A percentile compares a stretch with the other conserved stretches of the same genome.
These are phyloP conservation scores for Oceanodroma tethys DNA, from an alignment of 2,113 vertebrate species.

Conservation along the genomic window DNA sequence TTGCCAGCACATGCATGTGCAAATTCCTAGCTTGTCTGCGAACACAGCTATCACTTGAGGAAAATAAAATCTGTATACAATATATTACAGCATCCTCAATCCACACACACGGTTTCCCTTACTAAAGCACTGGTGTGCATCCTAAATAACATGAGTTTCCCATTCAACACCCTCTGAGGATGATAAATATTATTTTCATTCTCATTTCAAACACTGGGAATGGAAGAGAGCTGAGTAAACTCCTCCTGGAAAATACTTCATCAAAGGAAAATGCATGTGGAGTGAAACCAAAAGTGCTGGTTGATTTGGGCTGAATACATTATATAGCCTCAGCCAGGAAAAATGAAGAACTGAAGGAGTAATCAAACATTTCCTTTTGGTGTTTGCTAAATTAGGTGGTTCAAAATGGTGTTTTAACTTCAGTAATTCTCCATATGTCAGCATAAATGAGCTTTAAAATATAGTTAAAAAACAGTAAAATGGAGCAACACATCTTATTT, in stretches of 20 bases:
- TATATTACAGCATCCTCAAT: not conserved
- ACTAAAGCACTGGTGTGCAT: not conserved
- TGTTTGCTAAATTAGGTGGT: constrained; percentile 17
- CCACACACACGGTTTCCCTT: not conserved
- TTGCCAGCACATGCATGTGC: not conserved
- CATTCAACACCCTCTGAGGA: not conserved
- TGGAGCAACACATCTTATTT: not conserved
- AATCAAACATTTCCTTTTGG: constrained; percentile 13
- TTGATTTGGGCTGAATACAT: constrained; percentile 7
- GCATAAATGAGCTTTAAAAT: not conserved
- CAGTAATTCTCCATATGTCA: not conserved
- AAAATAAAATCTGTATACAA: not conserved
- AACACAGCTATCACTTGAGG: not conserved
- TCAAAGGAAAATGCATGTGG: not conserved
- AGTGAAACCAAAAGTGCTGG: not conserved
- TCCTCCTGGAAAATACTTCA: not conserved
- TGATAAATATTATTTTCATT: constrained; percentile 1
- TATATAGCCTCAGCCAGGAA: constrained; percentile 13
- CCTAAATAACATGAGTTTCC: not conserved
- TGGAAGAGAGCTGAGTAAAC: constrained; percentile 18
- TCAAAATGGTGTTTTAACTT: not conserved
- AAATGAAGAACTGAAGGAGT: constrained; percentile 32
- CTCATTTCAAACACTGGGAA: not conserved
- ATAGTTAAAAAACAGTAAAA: not conserved
- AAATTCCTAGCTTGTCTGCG: not conserved